Conservation (phyloP, 2,113 vertebrate genomes). For the Anser cygnoides region DNA sequence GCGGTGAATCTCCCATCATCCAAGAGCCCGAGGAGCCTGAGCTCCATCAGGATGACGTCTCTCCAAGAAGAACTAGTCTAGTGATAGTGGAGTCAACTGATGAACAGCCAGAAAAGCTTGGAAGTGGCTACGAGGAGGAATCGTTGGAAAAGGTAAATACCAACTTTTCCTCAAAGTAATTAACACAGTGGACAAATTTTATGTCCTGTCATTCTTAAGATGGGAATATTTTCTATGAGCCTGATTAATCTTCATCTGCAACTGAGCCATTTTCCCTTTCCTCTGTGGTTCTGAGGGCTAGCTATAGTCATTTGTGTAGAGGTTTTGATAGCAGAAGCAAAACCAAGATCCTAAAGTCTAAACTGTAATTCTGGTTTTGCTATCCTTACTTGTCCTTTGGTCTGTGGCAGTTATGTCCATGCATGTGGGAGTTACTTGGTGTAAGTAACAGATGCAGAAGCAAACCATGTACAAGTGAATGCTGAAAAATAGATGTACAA, state of each 20-base stretch:
- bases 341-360: not conserved
- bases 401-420: not conserved
- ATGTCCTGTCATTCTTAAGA: not conserved
- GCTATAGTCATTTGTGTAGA: not conserved
- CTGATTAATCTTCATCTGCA: not conserved
- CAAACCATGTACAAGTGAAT: not conserved
- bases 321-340: not conserved
- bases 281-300: not conserved
- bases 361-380: not conserved
- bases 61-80: conserved; percentile 68
- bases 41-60: conserved; percentile 35
- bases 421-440: not conserved
- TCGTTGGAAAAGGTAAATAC: conserved; percentile 86
- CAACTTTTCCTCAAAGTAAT: not conserved
- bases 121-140: conserved; percentile 76
- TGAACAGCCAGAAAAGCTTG: conserved; percentile 76
- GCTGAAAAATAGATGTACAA: not conserved
- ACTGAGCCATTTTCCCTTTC: not conserved
- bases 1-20: conserved; percentile 76
- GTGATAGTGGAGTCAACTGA: conserved; percentile 79
- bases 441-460: not conserved
- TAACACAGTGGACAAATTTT: not conserved
- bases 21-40: conserved; percentile 73
- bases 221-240: not conserved
- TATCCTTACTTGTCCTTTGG: not conserved